Evolutionary conservation across 2,113 vertebrate genomes (phyloP), one percentile per base, ranked within the genome.

Genomic region (Triplophysa siluroides): DNA sequence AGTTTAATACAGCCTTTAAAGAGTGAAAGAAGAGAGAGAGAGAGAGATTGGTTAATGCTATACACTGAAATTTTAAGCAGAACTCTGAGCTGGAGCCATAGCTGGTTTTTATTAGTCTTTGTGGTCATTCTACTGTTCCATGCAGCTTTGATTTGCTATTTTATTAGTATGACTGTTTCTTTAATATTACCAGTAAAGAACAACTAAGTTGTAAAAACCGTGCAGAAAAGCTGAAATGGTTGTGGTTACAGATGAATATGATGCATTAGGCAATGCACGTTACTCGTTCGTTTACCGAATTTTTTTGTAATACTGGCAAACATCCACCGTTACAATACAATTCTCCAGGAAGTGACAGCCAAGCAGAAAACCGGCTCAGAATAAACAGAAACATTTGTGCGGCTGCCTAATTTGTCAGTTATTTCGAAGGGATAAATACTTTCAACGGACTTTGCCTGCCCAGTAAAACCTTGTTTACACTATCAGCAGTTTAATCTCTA

Each of bases 271-370:
- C 72, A 73, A 73, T 60, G 70, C 54, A 23, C 7, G 0, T 60
- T 60, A 13, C 38, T 24, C 13, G 4, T 73, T 73, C n/a, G 58
- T 61, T n/a, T n/a, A n/a, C n/a, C n/a, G n/a, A n/a, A n/a, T n/a
- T n/a, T n/a, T n/a, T n/a, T n/a, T n/a, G n/a, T n/a, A n/a, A n/a
- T 73, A 73, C 41, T 73, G 71, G 71, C 71, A 43, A 61, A 73
- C 33, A 61, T 60, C n/a, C 56, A 38, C 13, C 23, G 54, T 73
- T 60, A 73, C 29, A 43, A 21, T 73, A 43, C 33, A 23, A 45
- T 45, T 56, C 33, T 60, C n/a, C 54, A 23, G 7, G 19, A 60
- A 73, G 23, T 73, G 72, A 75, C 72, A 63, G 72, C 56, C 58
- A 60, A 26, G 58, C 21, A 26, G 41, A 61, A 73, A 60, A 24